A percentile compares a stretch with the other conserved stretches of the same genome.
Conservation (phyloP, 1,140 invertebrate species). For the Listronotus bonariensis region DNA sequence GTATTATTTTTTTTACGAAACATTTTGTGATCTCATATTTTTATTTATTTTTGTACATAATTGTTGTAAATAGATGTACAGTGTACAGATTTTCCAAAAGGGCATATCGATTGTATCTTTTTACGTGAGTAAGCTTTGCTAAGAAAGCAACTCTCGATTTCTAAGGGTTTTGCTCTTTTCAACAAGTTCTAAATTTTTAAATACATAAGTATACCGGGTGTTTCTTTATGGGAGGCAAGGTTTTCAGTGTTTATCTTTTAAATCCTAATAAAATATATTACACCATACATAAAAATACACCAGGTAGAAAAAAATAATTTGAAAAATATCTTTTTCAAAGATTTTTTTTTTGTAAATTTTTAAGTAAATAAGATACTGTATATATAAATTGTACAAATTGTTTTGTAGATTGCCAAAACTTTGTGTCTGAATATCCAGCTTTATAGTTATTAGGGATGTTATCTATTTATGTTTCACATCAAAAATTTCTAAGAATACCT, state of each 20-base stretch:
- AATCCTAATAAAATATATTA: too few relatives aligned
- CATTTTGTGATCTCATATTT: slow-evolving; percentile 15
- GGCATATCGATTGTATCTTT: slow-evolving; percentile 10
- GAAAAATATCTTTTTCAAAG: too few relatives aligned
- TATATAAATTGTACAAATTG: background rate
- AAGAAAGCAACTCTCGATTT: too few relatives aligned
- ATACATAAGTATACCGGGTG: background rate
- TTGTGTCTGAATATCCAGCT: slow-evolving; percentile 6
- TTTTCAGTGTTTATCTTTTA: too few relatives aligned
- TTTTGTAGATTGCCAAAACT: slow-evolving; percentile 2
- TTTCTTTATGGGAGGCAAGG: background rate
- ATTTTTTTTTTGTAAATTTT: slow-evolving; percentile 1
- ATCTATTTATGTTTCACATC: background rate
- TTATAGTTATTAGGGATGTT: background rate
- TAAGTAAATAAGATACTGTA: background rate
- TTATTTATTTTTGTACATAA: slow-evolving; percentile 10
- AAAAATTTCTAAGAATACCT: too few relatives aligned
- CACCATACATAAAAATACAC: too few relatives aligned
- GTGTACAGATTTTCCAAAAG: slow-evolving; percentile 1
- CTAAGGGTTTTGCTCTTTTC: too few relatives aligned
- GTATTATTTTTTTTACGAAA: background rate
- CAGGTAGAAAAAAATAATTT: too few relatives aligned
- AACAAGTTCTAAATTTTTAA: too few relatives aligned
- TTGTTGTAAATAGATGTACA: background rate
- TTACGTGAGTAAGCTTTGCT: too few relatives aligned